Conservation (phyloP, 2,888 invertebrate species). For the Eupithecia subfuscata region DNA sequence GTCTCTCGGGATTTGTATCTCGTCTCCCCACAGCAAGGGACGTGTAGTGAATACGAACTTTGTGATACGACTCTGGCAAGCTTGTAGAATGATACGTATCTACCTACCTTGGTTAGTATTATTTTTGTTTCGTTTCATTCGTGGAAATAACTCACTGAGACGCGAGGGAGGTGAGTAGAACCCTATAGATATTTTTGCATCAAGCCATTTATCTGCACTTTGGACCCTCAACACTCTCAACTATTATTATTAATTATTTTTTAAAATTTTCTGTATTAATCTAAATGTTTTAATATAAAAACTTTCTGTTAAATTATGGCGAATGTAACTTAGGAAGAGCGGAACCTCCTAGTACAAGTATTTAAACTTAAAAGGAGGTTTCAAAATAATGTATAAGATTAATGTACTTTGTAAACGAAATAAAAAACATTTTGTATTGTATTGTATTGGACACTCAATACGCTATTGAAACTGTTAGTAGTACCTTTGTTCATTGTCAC, state of each 20-base stretch:
- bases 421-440: too few species aligned
- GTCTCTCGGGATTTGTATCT: conserved; percentile 77
- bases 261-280: too few species aligned
- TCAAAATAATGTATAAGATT: too few species aligned
- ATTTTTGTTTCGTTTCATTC: background rate
- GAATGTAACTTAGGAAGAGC: too few species aligned
- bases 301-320: too few species aligned
- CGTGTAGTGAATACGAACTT: conserved; percentile 73
- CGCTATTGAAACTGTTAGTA: background rate
- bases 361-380: too few species aligned
- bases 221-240: too few species aligned
- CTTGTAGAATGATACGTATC: conserved; percentile 19
- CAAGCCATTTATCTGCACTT: background rate
- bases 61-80: conserved; percentile 51
- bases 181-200: background rate
- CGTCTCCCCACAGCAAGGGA: conserved; percentile 70
- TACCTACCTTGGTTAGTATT: background rate
- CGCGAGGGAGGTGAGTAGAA: background rate
- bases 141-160: background rate
- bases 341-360: too few species aligned
- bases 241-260: too few species aligned
- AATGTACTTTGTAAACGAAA: too few species aligned
- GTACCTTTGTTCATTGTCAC: background rate
- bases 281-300: too few species aligned
- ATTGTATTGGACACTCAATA: too few species aligned